These are phyloP conservation scores for Limulus polyphemus DNA, from an alignment of 2,888 invertebrate genomes.

Conservation along the genomic window DNA sequence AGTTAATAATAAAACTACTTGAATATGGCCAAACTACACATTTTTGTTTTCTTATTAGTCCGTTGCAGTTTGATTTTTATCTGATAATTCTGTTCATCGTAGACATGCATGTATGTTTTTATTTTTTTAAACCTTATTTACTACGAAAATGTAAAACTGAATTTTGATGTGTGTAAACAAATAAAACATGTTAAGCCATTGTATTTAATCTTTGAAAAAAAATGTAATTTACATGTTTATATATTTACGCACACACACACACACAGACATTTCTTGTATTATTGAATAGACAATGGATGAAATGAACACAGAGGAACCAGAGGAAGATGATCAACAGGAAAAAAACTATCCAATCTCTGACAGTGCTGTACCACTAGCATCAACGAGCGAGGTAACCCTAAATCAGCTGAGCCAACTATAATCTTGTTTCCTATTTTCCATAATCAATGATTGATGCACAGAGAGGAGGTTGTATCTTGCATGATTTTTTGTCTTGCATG, in stretches of 20 bases:
- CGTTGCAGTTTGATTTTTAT: too few relatives aligned
- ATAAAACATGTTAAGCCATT: too few relatives aligned
- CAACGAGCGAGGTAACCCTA: constrained; percentile 22
- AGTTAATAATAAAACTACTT: too few relatives aligned
- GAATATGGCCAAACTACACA: too few relatives aligned
- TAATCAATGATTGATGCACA: background rate
- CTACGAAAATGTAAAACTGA: too few relatives aligned
- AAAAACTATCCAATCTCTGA: background rate
- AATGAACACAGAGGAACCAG: constrained; percentile 18
- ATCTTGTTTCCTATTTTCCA: constrained; percentile 2
- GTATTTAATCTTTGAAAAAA: too few relatives aligned
- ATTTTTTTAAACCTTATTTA: too few relatives aligned
- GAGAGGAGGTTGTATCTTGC: background rate
- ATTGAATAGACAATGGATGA: constrained; percentile 15
- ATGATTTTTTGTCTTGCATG: background rate
- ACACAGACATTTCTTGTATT: background rate
- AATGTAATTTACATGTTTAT: too few relatives aligned
- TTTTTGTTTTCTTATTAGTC: too few relatives aligned
- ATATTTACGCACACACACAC: background rate
- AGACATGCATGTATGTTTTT: too few relatives aligned
- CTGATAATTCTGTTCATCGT: too few relatives aligned
- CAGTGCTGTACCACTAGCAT: constrained; percentile 15
- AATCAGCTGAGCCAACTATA: constrained; percentile 22
- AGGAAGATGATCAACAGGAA: constrained; percentile 1
- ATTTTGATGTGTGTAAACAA: too few relatives aligned